Percentiles rank a stretch among this genome's conserved stretches.
Conservation (phyloP, 2,113 vertebrate species). For the Abramis brama region DNA sequence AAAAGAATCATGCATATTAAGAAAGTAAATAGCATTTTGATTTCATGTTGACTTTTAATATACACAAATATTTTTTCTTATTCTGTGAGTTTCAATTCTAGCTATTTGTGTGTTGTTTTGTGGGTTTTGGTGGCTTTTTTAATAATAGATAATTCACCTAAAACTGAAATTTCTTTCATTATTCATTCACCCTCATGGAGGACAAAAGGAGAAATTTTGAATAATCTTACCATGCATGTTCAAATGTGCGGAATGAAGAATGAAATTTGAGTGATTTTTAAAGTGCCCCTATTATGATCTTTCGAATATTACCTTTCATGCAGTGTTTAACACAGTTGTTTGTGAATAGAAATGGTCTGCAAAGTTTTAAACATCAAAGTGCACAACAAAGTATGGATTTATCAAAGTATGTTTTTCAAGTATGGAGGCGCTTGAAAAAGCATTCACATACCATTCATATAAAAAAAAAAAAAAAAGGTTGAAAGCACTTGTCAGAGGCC, state of each 20-base stretch:
- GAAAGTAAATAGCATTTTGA: not conserved
- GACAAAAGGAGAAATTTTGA: not conserved
- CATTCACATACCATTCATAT: too few species aligned
- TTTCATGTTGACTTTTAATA: conserved; percentile 31
- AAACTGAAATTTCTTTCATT: not conserved
- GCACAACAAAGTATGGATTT: too few species aligned
- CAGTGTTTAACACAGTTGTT: too few species aligned
- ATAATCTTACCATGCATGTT: not conserved
- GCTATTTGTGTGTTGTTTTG: not conserved
- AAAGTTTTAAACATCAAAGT: too few species aligned
- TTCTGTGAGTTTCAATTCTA: not conserved
- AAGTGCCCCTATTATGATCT: too few species aligned
- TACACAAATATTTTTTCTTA: not conserved
- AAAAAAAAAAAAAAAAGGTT: too few species aligned
- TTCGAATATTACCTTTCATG: too few species aligned
- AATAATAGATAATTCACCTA: conserved; percentile 49
- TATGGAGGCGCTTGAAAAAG: too few species aligned
- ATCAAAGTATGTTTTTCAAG: too few species aligned
- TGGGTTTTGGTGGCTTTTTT: conserved; percentile 54
- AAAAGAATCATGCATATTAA: not conserved
- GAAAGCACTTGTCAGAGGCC: too few species aligned
- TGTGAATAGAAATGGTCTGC: too few species aligned
- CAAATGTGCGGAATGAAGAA: not conserved
- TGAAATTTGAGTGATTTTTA: not conserved
- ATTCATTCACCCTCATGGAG: not conserved